Base-by-base conservation (phyloP, 2,888 invertebrate genomes). In the Cephus sareptanus region DNA sequence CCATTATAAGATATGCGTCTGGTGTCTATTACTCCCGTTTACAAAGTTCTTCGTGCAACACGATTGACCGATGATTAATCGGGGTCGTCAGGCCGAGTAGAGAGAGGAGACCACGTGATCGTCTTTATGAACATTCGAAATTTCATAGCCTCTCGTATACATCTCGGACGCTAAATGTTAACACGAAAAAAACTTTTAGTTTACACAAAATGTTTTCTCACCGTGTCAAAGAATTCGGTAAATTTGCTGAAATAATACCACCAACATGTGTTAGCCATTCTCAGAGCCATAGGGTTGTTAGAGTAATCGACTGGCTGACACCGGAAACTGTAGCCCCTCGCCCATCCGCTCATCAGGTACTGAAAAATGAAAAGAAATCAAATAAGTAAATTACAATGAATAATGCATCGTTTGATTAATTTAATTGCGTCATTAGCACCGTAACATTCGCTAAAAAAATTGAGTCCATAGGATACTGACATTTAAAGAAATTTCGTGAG, bases 221-320 rank as follows among this genome's bases (percentile, higher is more conserved):
- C 96, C 88, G 98, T 98, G 93, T 99, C 98, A 90, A 98, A 95
- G 92, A 98, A 97, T 92, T 99, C 98, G 87, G 98, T 97, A 92
- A 98, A 98, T 93, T 98, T 99, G 89, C 98, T 97, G 92, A 98
- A 95, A 93, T 97, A 98, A 92, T 98, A 98, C 97, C 97, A 97
- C 98, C 98, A 98, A 92, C 98, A 98, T 71, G 97, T 96, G 87
- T 94, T 94, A 77, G 96, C 97, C 97, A 98, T 98, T 96, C 97
- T 95, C 89, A 94, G 93, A 81, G 97, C 96, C 91, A 95, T 94
- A 83, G 95, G 95, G 92, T 94, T 95, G 92, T 95, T 94, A 87
- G 96, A 94, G 93, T 97, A 96, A 94, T 98, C 97, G 92, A 98
- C 97, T 82, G 97, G 97, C 93, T 98, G 97, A 94, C 98, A 98